These are phyloP conservation scores for Catharus ustulatus DNA, from an alignment of 2,797 vertebrate species.

Conservation along the genomic window DNA sequence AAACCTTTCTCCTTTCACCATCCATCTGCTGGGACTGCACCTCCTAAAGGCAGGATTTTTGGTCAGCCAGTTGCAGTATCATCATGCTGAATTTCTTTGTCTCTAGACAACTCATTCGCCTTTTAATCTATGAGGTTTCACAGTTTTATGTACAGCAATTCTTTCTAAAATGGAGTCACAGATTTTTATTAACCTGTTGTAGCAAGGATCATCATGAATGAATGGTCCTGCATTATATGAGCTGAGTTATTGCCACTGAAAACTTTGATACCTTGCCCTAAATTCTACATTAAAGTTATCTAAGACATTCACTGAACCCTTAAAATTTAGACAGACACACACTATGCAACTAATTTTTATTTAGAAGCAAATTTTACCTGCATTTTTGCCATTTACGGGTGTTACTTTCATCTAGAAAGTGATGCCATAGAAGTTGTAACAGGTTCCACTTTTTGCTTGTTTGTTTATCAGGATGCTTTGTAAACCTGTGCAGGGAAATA, in stretches of 20 bases:
- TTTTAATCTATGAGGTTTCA: background rate
- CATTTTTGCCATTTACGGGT: background rate
- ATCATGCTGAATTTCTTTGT: background rate
- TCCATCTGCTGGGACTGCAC: background rate
- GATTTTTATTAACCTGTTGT: background rate
- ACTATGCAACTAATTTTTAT: background rate
- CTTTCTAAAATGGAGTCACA: background rate
- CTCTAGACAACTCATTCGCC: background rate
- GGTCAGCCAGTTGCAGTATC: background rate
- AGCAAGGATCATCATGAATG: background rate
- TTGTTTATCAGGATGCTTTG: background rate
- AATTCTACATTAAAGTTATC: background rate
- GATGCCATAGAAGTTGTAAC: background rate
- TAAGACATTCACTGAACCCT: background rate
- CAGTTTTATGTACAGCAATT: background rate
- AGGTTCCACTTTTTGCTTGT: background rate
- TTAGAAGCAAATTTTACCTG: background rate
- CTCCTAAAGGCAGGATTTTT: background rate
- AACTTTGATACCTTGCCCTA: background rate
- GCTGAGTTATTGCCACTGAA: background rate
- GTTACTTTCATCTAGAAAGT: background rate
- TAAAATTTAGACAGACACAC: background rate
- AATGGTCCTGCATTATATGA: background rate
- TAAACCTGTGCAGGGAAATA: background rate
- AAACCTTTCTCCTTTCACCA: background rate